Conservation (phyloP, 2,113 vertebrate genomes). For the Ictidomys tridecemlineatus region DNA sequence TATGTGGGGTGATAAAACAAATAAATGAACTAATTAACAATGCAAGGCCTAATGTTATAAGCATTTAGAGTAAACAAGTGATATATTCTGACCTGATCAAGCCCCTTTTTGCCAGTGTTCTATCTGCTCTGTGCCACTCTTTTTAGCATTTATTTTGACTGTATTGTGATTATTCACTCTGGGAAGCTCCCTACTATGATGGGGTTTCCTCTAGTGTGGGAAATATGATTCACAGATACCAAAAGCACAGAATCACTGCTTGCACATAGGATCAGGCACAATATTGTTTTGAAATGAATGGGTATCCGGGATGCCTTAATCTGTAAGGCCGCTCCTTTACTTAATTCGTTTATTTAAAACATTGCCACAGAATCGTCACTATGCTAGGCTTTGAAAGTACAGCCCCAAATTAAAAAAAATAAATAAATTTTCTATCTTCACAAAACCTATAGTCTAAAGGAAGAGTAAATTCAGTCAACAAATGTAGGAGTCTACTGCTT, state of each 20-base stretch:
- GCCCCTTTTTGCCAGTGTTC: background rate
- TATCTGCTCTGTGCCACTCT: background rate
- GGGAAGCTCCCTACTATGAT: background rate
- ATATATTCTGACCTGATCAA: background rate
- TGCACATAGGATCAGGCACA: background rate
- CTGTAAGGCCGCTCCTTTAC: background rate
- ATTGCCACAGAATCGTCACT: background rate
- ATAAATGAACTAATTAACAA: background rate
- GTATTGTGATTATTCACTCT: background rate
- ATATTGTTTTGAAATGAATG: background rate
- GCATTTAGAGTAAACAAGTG: background rate
- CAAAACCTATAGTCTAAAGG: background rate
- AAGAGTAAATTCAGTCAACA: background rate
- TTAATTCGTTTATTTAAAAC: background rate
- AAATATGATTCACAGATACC: background rate
- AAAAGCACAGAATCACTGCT: background rate
- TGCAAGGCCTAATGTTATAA: background rate
- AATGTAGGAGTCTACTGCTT: background rate
- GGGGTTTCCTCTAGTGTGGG: background rate
- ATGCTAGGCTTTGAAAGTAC: background rate
- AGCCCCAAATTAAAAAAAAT: background rate
- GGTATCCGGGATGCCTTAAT: background rate
- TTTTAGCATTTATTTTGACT: background rate
- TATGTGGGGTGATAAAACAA: background rate
- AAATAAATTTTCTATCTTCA: background rate